phyloP scores from a whole-genome alignment of 2,113 vertebrate genomes.

The Sinocyclocheilus maitianheensis region DNA sequence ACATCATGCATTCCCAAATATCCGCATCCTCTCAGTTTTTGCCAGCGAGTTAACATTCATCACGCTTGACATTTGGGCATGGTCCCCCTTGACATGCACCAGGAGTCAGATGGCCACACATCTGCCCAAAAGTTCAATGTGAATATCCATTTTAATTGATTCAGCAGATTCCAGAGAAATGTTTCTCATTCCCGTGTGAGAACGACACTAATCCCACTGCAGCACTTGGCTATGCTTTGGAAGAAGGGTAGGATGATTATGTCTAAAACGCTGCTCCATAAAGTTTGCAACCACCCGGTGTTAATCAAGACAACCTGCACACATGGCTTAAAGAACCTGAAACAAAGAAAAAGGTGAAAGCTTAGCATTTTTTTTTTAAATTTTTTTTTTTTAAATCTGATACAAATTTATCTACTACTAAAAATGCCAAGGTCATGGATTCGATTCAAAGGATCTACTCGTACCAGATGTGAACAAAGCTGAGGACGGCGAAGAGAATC shows the following conservation, averaged over 20 bases:
- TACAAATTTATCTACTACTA: too few relatives aligned
- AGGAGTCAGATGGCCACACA: constrained; percentile 26
- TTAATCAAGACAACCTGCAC: constrained; percentile 64
- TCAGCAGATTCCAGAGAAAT: background rate
- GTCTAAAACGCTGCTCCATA: constrained; percentile 71
- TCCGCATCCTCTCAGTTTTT: background rate
- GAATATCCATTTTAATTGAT: background rate
- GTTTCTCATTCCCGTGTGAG: constrained; percentile 69
- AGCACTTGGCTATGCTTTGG: constrained; percentile 70
- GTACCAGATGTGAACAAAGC: constrained; percentile 78
- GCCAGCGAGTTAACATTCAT: background rate
- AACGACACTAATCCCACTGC: constrained; percentile 68
- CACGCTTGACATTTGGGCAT: constrained; percentile 7
- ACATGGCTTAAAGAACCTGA: constrained; percentile 74
- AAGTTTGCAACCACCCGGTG: constrained; percentile 67
- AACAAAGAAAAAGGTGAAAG: constrained; percentile 28
- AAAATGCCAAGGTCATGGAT: too few relatives aligned
- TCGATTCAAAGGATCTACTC: background rate
- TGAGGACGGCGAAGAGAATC: constrained; percentile 73
- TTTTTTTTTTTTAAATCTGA: background rate
- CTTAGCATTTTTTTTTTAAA: too few relatives aligned
- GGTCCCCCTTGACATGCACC: constrained; percentile 19
- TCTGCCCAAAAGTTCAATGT: constrained; percentile 16
- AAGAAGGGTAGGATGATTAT: constrained; percentile 65
- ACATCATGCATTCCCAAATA: background rate